Evolutionary conservation across 2,797 vertebrate genomes (phyloP), one percentile per base, ranked within the genome.

Genomic region (Furcifer pardalis): DNA sequence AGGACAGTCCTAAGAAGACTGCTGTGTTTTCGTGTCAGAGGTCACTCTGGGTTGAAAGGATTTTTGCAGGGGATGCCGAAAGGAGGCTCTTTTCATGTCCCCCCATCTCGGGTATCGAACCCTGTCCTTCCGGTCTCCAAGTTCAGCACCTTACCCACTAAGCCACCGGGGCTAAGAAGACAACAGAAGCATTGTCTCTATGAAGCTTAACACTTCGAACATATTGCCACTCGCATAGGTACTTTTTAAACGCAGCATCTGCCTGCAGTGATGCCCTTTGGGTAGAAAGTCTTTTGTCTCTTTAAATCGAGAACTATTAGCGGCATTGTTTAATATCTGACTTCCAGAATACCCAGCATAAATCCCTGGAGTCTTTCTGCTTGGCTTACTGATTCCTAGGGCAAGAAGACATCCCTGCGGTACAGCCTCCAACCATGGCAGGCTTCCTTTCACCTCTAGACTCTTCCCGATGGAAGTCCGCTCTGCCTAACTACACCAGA

Each of bases 181-280:
- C 42, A 46, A 23, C 27, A 81, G 12, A 60, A 30, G 60, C 2
- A 13, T 30, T 60, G 7, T 59, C 32, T 59, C 49, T 30, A 52
- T 25, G 65, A 89, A 76, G 66, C 66, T 59, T 71, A 76, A 62
- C 37, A 66, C 75, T 69, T 46, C 21, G 78, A 5, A 1, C 0
- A 9, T 15, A 1, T 4, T 71, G 78, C 78, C 7, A 49, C 87
- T 87, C 81, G 46, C 40, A 68, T 90, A 88, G 83, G 83, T 83
- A 1, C 21, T 7, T 52, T 7, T 46, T 46, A 0, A 5, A 35
- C 13, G 19, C 1, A 1, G 60, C 84, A 35, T 87, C 79, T 82
- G 8, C 68, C 40, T 73, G 52, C 25, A 75, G 75, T 23, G 82
- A 72, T 56, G 10, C 27, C 13, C 82, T 89, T 73, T 73, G 81